phyloP scores from a whole-genome alignment of 2,888 invertebrate species.

The Stenodera caucasica region DNA sequence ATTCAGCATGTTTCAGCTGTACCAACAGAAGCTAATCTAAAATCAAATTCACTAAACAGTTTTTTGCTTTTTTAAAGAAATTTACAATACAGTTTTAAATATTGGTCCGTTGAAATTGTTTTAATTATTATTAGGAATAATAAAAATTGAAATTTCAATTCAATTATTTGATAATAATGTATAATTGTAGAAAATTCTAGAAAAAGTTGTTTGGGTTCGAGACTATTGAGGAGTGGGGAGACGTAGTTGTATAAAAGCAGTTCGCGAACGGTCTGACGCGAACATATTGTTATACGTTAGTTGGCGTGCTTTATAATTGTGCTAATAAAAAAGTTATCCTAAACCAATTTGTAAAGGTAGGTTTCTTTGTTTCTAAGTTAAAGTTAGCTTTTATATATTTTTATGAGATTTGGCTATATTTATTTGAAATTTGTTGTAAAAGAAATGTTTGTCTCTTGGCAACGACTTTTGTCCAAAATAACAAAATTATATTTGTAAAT shows the following conservation, averaged over 20 bases:
- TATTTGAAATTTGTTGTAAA: not conserved
- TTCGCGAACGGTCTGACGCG: conserved; percentile 11
- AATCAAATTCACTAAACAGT: conserved; percentile 1
- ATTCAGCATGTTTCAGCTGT: conserved; percentile 5
- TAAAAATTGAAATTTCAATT: not conserved
- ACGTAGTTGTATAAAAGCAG: conserved; percentile 37
- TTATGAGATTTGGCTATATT: not conserved
- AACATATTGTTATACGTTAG: no score
- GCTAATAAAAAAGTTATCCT: no score
- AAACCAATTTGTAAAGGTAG: conserved; percentile 16
- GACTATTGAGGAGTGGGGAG: conserved; percentile 38
- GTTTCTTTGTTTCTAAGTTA: conserved; percentile 3
- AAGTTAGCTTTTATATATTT: not conserved
- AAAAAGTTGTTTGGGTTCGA: conserved; percentile 35
- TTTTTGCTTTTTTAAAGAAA: not conserved
- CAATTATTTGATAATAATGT: not conserved
- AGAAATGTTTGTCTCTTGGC: conserved; percentile 7
- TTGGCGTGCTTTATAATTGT: no score
- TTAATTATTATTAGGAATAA: not conserved
- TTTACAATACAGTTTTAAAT: conserved; percentile 7
- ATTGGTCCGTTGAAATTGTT: not conserved
- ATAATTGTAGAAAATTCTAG: conserved; percentile 27
- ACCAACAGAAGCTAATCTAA: not conserved
- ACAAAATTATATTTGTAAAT: conserved; percentile 27
- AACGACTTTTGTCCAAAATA: conserved; percentile 22